phyloP scores from a whole-genome alignment of 2,113 vertebrate species.

The Hippolais icterina region DNA sequence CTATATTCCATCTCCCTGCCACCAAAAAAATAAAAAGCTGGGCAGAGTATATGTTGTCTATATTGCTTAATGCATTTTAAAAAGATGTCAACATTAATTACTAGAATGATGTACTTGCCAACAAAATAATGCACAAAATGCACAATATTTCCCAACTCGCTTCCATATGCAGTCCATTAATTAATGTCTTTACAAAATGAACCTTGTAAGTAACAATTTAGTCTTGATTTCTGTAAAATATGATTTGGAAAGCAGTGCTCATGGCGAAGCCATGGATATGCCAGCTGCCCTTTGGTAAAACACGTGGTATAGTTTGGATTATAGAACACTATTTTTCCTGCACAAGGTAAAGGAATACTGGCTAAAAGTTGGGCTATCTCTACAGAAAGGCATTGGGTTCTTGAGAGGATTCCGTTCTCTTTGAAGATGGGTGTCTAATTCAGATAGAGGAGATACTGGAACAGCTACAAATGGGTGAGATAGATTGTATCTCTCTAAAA shows the following conservation, averaged over 20 bases:
- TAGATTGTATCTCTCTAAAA: neutral
- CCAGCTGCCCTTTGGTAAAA: neutral
- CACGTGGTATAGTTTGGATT: neutral
- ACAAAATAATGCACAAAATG: conserved; percentile 40
- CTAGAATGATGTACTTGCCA: conserved; percentile 30
- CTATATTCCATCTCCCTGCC: neutral
- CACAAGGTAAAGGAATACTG: neutral
- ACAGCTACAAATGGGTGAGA: neutral
- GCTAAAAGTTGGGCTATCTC: neutral
- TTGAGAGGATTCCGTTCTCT: neutral
- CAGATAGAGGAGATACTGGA: neutral
- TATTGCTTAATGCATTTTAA: conserved; percentile 61
- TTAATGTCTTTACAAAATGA: conserved; percentile 45
- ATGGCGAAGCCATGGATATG: neutral
- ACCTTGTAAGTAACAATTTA: neutral
- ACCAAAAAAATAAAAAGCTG: neutral
- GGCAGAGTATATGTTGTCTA: conserved; percentile 57
- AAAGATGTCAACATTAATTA: conserved; percentile 60
- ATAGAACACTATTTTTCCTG: neutral
- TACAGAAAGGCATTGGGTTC: neutral
- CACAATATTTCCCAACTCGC: neutral
- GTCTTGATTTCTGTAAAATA: conserved; percentile 22
- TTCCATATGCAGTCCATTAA: neutral
- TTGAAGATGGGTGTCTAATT: neutral
- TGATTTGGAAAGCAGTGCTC: neutral